Evolutionary conservation across 37 sponge, comb jelly and placozoan species (phyloP).

Genomic region (Haliclona indistincta): DNA sequence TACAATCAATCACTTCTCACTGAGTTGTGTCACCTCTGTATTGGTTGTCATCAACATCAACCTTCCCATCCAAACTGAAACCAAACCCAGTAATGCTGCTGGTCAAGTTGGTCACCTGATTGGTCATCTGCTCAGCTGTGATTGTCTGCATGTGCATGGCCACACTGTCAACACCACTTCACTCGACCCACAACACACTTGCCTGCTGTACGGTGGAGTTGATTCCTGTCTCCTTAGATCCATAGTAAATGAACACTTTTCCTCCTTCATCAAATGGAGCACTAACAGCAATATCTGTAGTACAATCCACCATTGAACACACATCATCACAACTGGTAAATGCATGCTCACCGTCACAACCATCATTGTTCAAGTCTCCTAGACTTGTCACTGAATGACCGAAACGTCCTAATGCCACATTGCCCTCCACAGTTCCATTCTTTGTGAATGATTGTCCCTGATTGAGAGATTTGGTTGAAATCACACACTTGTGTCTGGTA

Average conservation of each 20-base stretch:
- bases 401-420: not conserved
- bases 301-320: not conserved
- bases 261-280: slow-evolving; percentile 61
- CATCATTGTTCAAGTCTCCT: slow-evolving; percentile 27
- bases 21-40: slow-evolving; percentile 48
- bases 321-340: not conserved
- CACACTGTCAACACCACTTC: no score
- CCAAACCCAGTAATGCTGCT: slow-evolving; percentile 59
- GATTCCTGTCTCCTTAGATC: not conserved
- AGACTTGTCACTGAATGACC: slow-evolving; percentile 9
- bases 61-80: slow-evolving; percentile 42
- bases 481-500: no score
- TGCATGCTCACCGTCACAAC: slow-evolving; percentile 13
- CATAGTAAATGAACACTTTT: slow-evolving; percentile 65
- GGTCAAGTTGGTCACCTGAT: not conserved
- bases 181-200: not conserved
- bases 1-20: not conserved
- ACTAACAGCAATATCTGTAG: slow-evolving; percentile 60
- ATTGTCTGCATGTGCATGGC: no score
- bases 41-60: slow-evolving; percentile 66
- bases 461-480: no score
- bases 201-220: not conserved
- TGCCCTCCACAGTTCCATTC: slow-evolving; percentile 9
- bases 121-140: no score
- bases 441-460: no score